Evolutionary conservation across 1,140 invertebrate species (phyloP), one percentile per base, ranked within the genome.

Genomic region (Trachymyrmex septentrionalis): DNA sequence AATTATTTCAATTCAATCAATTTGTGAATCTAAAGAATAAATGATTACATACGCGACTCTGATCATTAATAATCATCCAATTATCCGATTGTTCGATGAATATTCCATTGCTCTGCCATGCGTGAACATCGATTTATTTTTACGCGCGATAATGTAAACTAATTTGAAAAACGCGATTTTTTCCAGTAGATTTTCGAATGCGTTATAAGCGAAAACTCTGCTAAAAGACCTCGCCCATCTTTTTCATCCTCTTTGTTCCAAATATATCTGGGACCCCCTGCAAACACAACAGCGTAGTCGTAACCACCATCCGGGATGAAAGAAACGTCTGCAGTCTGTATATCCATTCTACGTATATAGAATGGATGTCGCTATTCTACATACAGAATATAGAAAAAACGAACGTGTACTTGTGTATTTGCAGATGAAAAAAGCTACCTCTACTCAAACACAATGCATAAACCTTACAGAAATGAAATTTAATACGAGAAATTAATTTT

Each of bases 221-320:
- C 14, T 44, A 66, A 72, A 64, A 87, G 61, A 61, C 67, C 44
- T 67, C 48, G 44, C 38, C 38, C 14, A 34, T 75, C 69, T 75
- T 88, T 71, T 91, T 86, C 72, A 50, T 86, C 85, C n/a, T 90
- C 73, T 91, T 88, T 87, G 89, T 90, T 90, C 86, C 82, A 87
- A 86, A 85, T 88, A 86, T 90, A 88, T 55, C 59, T 48, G 77
- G 27, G 86, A 91, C 89, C 90, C 90, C 89, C 90, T 63, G 89
- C 87, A 75, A 91, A 87, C 87, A 71, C 24, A 87, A 88, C 88
- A 78, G 87, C 84, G 87, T 87, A 78, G 73, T 84, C 57, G 75
- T 66, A 71, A 86, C 86, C 53, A 77, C 64, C 44, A 85, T 44
- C 34, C 48, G 48, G 24, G 66, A 71, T 57, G 50, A 48, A 38